Percentiles rank a stretch among this genome's conserved stretches.
phyloP scores from a whole-genome alignment of 1,140 invertebrate genomes.

The Drosophila pectinifera region DNA sequence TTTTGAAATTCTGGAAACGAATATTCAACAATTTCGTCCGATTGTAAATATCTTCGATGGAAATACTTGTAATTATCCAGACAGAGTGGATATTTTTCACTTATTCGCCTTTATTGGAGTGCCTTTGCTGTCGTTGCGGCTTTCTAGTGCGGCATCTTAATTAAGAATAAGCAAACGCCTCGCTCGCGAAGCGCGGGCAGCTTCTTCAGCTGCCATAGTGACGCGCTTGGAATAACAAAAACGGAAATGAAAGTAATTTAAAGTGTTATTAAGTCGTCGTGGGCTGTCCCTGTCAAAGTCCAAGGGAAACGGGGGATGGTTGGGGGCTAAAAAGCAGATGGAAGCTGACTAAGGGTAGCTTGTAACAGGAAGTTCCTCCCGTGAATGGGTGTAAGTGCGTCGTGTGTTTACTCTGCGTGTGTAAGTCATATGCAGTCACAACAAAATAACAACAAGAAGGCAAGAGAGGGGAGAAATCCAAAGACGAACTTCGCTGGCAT shows the following conservation, averaged over 20 bases:
- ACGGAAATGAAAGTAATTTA: slow-evolving; percentile 79
- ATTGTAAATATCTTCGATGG: not conserved
- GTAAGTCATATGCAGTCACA: slow-evolving; percentile 63
- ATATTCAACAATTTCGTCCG: not conserved
- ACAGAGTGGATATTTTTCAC: slow-evolving; percentile 16
- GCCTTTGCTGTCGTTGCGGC: slow-evolving; percentile 16
- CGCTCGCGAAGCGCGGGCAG: slow-evolving; percentile 19
- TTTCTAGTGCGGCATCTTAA: slow-evolving; percentile 60
- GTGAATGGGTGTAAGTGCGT: not conserved
- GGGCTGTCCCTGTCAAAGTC: slow-evolving; percentile 28
- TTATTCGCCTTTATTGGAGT: slow-evolving; percentile 29
- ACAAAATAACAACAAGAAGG: slow-evolving; percentile 32
- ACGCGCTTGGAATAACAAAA: slow-evolving; percentile 76
- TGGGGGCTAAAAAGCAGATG: slow-evolving; percentile 3
- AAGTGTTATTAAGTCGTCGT: slow-evolving; percentile 76
- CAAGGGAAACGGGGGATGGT: not conserved
- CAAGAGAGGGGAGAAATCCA: slow-evolving; percentile 12
- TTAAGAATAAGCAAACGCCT: slow-evolving; percentile 75
- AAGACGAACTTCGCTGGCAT: slow-evolving; percentile 36
- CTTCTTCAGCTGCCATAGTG: slow-evolving; percentile 46
- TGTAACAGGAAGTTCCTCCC: slow-evolving; percentile 44
- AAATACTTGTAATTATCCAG: slow-evolving; percentile 12
- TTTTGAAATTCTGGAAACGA: rapidly evolving
- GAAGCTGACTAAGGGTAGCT: slow-evolving; percentile 49
- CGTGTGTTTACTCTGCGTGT: slow-evolving; percentile 21